These are phyloP conservation scores for Poeciliopsis infans DNA, from an alignment of 2,797 vertebrate species.

Conservation along the genomic window DNA sequence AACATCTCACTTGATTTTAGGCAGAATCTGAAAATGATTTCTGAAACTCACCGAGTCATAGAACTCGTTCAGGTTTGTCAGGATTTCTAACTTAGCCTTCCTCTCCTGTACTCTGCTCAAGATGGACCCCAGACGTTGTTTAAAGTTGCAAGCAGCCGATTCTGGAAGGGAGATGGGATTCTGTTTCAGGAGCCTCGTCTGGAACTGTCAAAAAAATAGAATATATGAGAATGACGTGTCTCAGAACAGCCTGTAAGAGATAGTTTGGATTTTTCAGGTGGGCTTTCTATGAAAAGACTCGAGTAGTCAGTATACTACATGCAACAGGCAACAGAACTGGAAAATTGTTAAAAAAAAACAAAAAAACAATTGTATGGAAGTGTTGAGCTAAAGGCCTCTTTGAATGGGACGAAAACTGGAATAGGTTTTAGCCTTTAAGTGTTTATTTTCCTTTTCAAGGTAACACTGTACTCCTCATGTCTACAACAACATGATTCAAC, in stretches of 20 bases:
- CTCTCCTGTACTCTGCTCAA: constrained; percentile 73
- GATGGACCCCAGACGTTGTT: constrained; percentile 75
- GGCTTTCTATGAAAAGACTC: background rate
- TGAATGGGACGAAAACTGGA: background rate
- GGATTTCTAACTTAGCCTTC: constrained; percentile 75
- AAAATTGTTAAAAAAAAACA: background rate
- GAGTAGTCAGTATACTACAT: background rate
- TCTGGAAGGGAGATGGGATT: constrained; percentile 68
- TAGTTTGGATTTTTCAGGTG: background rate
- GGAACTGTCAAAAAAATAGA: constrained; percentile 64
- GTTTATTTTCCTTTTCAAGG: background rate
- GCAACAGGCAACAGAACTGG: background rate
- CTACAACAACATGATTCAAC: background rate
- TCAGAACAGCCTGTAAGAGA: background rate
- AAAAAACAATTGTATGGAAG: too few species aligned
- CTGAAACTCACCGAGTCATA: constrained; percentile 79
- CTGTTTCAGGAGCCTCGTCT: constrained; percentile 77
- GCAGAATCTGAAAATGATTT: background rate
- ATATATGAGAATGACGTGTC: background rate
- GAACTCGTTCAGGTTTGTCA: constrained; percentile 83
- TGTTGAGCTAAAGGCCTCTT: background rate
- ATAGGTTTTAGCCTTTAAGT: background rate
- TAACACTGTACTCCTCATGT: background rate
- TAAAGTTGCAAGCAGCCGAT: constrained; percentile 68
- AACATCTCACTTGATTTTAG: background rate